A percentile compares a stretch with the other conserved stretches of the same genome.
phyloP scores from a whole-genome alignment of 1,140 invertebrate genomes.

The Dinoponera quadriceps region DNA sequence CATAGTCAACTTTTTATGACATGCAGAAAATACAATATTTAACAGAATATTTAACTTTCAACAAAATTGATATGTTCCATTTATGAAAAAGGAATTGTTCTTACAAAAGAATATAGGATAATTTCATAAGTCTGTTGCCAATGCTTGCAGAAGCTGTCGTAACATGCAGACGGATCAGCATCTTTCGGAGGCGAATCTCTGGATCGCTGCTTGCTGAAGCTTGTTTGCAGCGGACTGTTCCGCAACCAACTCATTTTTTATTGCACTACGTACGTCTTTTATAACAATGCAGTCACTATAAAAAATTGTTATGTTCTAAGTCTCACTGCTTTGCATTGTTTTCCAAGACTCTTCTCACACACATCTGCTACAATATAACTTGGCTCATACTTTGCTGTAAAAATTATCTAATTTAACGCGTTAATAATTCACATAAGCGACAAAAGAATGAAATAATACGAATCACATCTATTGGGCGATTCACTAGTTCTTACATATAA shows the following conservation, averaged over 20 bases:
- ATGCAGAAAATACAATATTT: no score
- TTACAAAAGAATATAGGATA: slow-evolving; percentile 89
- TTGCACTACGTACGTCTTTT: neutral
- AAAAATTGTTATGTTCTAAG: neutral
- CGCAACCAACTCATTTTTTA: slow-evolving; percentile 90
- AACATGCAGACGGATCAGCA: slow-evolving; percentile 92
- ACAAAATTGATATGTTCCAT: no score
- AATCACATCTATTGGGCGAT: no score
- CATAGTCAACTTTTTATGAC: no score
- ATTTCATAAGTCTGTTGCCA: slow-evolving; percentile 97
- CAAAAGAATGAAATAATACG: no score
- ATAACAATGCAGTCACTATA: neutral
- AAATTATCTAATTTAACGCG: no score
- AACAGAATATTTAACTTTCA: no score
- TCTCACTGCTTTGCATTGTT: neutral
- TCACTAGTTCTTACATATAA: no score
- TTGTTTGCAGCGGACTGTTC: slow-evolving; percentile 87
- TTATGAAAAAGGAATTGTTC: slow-evolving; percentile 31
- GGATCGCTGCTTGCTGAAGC: slow-evolving; percentile 84
- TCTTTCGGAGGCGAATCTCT: slow-evolving; percentile 85
- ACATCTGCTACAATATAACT: no score
- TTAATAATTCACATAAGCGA: no score
- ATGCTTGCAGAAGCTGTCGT: slow-evolving; percentile 97
- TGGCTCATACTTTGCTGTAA: no score
- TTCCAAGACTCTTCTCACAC: neutral